Conservation (phyloP, 2,797 vertebrate genomes). For the Pyrocephalus nanus region DNA sequence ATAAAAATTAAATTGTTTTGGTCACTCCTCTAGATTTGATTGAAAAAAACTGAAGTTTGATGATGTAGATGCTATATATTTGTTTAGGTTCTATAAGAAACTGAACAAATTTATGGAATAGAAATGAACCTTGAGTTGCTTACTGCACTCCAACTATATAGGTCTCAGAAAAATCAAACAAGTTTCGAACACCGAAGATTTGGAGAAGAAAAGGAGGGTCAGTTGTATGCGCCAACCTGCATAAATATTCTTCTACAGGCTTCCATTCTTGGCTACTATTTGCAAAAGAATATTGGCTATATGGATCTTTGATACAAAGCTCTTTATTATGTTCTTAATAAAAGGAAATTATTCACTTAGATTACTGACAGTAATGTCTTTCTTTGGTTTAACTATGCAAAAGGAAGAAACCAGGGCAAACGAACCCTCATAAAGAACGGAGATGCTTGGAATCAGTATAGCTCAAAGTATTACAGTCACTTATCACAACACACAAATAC, state of each 20-base stretch:
- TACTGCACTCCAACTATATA: neutral
- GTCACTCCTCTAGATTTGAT: neutral
- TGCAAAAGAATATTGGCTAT: neutral
- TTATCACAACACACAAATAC: neutral
- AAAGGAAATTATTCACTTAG: neutral
- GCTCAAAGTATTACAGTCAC: neutral
- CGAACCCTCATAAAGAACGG: neutral
- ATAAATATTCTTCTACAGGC: neutral
- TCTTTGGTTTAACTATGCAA: neutral
- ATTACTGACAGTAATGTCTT: neutral
- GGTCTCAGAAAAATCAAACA: neutral
- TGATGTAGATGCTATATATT: neutral
- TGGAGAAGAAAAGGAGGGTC: neutral
- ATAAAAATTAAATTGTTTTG: neutral
- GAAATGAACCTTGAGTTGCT: neutral
- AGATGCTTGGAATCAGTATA: neutral
- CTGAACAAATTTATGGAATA: neutral
- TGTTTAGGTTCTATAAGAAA: neutral
- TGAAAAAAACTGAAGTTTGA: neutral
- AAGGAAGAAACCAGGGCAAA: neutral
- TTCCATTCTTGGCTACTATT: neutral
- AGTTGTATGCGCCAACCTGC: rapidly evolving
- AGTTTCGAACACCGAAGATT: neutral
- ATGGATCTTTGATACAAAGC: neutral
- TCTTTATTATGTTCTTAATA: neutral